These are phyloP conservation scores for Drosophila multiciliata DNA, from an alignment of 2,888 invertebrate genomes.

Conservation along the genomic window DNA sequence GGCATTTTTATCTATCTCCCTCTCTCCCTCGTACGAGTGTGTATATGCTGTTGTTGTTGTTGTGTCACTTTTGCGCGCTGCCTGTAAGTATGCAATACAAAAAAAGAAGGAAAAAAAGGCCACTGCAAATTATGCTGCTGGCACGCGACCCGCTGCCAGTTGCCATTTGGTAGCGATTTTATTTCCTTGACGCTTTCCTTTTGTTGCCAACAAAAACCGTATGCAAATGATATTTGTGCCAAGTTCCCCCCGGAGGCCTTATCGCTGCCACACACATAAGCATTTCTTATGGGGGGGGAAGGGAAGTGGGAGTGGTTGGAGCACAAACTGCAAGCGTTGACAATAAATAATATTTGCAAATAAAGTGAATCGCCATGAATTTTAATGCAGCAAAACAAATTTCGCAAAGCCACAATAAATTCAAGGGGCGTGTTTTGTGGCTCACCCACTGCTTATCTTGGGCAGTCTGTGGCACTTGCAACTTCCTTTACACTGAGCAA, in stretches of 20 bases:
- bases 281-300: constrained; percentile 12
- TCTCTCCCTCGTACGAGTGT: constrained; percentile 23
- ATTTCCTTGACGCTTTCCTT: constrained; percentile 58
- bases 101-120: constrained; percentile 12
- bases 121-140: constrained; percentile 65
- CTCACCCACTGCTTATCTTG: constrained; percentile 51
- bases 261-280: constrained; percentile 62
- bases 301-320: neutral
- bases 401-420: constrained; percentile 42
- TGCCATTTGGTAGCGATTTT: constrained; percentile 59
- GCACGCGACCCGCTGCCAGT: constrained; percentile 63
- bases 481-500: constrained; percentile 1
- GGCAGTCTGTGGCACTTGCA: neutral
- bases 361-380: constrained; percentile 74
- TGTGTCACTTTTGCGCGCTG: constrained; percentile 41
- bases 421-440: constrained; percentile 41
- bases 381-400: constrained; percentile 36
- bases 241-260: constrained; percentile 42
- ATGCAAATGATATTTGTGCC: constrained; percentile 66
- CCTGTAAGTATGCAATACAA: constrained; percentile 60
- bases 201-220: constrained; percentile 50
- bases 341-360: constrained; percentile 82
- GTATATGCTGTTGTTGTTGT: constrained; percentile 29
- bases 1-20: constrained; percentile 51
- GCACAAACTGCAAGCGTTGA: constrained; percentile 59